Percentiles rank a stretch among this genome's conserved stretches.
Evolutionary conservation across 2,797 vertebrate genomes (phyloP).

Genomic region (Chiroxiphia lanceolata): DNA sequence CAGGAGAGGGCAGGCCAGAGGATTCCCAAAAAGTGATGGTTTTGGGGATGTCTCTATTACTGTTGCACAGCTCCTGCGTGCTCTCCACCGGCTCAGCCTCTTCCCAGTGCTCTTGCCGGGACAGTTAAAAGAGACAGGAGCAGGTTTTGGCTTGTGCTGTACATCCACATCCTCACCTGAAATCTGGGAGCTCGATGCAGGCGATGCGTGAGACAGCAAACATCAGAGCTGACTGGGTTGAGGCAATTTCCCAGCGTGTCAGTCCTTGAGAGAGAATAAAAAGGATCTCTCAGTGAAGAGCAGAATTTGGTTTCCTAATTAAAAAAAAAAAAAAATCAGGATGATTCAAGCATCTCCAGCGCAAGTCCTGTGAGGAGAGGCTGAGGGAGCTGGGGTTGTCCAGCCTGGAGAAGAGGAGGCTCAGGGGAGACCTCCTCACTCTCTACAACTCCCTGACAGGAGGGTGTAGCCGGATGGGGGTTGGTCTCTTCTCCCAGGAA

Average conservation of each 20-base stretch:
- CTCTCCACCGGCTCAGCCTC: neutral
- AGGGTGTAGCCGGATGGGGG: too few species aligned
- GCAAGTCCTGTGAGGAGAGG: too few species aligned
- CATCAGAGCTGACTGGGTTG: slow-evolving; percentile 59
- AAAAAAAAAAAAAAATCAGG: neutral
- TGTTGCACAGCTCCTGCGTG: rapidly evolving
- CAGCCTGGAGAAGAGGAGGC: too few species aligned
- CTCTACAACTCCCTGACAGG: too few species aligned
- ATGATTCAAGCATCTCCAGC: neutral
- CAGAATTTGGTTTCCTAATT: slow-evolving; percentile 30
- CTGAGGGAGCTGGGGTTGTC: too few species aligned
- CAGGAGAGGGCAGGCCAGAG: slow-evolving; percentile 1
- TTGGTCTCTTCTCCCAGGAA: too few species aligned
- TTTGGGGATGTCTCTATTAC: neutral
- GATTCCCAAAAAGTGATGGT: neutral
- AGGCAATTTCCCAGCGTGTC: slow-evolving; percentile 52
- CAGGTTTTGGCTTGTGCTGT: slow-evolving; percentile 16
- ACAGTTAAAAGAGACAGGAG: neutral
- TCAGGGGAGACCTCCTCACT: too few species aligned
- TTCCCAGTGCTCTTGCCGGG: neutral
- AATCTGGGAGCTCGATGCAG: slow-evolving; percentile 37
- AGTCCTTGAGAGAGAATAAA: slow-evolving; percentile 29
- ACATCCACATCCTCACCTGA: neutral
- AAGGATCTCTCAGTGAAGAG: slow-evolving; percentile 4
- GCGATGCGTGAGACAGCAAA: slow-evolving; percentile 28